These are phyloP conservation scores for Xylocampa areola DNA, from an alignment of 2,888 invertebrate species.

Conservation along the genomic window DNA sequence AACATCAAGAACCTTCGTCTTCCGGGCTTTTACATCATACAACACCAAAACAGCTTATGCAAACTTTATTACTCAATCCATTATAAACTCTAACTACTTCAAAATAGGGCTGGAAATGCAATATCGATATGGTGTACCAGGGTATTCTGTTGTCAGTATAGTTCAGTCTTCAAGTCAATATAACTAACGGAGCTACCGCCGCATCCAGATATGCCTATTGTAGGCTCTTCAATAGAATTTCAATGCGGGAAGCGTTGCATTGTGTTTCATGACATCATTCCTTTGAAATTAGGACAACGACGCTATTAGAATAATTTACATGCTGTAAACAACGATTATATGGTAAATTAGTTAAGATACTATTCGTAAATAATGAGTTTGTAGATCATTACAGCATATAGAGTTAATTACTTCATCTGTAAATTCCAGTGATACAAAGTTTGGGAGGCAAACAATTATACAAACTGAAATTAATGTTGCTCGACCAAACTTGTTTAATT, in stretches of 20 bases:
- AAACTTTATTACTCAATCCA: slow-evolving; percentile 3
- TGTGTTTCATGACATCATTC: slow-evolving; percentile 41
- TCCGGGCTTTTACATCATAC: background rate
- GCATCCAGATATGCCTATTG: slow-evolving; percentile 54
- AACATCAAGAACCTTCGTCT: background rate
- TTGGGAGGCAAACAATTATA: too few relatives aligned
- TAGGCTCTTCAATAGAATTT: slow-evolving; percentile 52
- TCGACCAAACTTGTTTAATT: too few relatives aligned
- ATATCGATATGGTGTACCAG: background rate
- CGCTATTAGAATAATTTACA: slow-evolving; percentile 7
- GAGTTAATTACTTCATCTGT: too few relatives aligned
- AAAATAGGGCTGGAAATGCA: slow-evolving; percentile 13
- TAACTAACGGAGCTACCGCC: slow-evolving; percentile 31
- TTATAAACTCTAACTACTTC: background rate
- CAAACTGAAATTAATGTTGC: too few relatives aligned
- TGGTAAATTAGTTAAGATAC: background rate
- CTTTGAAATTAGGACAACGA: slow-evolving; percentile 34
- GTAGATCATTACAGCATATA: too few relatives aligned
- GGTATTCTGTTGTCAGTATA: slow-evolving; percentile 11
- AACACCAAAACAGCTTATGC: background rate
- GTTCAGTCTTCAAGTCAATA: slow-evolving; percentile 41
- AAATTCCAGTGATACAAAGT: too few relatives aligned
- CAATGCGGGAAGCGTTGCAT: slow-evolving; percentile 47
- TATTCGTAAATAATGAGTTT: too few relatives aligned
- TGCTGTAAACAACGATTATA: background rate